phyloP scores from a whole-genome alignment of 1,140 invertebrate genomes.

The Aricia agestis region DNA sequence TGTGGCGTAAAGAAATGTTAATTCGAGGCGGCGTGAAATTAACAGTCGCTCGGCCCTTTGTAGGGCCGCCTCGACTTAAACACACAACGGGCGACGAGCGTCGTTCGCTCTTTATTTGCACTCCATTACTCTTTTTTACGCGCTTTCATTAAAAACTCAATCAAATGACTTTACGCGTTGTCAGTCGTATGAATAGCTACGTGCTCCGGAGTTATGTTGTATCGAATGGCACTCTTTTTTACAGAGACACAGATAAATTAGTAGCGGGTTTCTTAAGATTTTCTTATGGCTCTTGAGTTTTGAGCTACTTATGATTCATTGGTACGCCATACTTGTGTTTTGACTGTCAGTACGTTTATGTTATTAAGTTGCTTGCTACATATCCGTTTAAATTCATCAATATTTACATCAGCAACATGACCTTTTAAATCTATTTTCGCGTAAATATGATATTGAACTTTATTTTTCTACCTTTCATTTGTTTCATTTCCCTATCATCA shows the following conservation, averaged over 20 bases:
- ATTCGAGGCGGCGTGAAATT: constrained; percentile 77
- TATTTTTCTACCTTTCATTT: no score
- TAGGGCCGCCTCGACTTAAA: constrained; percentile 69
- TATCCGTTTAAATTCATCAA: no score
- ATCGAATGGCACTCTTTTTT: neutral
- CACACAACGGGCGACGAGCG: constrained; percentile 71
- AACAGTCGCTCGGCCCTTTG: constrained; percentile 72
- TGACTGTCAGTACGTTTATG: no score
- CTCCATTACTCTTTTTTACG: constrained; percentile 60
- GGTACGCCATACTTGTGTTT: no score
- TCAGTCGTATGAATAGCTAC: neutral
- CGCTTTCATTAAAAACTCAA: constrained; percentile 55
- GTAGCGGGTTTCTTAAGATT: neutral
- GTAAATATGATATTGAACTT: no score
- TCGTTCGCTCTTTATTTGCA: constrained; percentile 70
- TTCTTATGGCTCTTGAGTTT: neutral
- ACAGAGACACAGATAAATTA: constrained; percentile 1
- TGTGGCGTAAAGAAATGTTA: constrained; percentile 77
- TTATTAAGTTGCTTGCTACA: no score
- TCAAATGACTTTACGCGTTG: neutral
- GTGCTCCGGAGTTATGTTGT: neutral
- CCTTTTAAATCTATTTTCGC: no score
- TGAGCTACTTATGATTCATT: neutral
- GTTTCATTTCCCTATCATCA: no score
- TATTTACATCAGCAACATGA: no score